Evolutionary conservation across 2,113 vertebrate species (phyloP), one percentile per base, ranked within the genome.

Genomic region (Aegotheles bennettii): DNA sequence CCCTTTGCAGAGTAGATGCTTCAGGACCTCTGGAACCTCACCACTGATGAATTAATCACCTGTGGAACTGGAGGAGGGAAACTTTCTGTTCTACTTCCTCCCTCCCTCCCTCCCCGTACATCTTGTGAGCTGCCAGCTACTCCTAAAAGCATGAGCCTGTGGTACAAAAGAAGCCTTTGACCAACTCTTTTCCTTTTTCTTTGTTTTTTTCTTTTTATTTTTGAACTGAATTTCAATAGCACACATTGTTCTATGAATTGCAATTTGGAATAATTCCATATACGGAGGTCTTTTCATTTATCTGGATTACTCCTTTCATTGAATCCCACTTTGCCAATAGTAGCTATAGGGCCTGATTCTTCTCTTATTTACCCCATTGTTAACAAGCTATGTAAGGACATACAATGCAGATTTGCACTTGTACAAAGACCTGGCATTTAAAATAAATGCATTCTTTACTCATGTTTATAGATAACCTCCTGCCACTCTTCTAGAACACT

Each of bases 81-180:
- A 36, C n/a, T 11, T 36, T 65, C 7, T 61, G 23, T 77, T 21
- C 61, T 43, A 25, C 56, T 68, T 60, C 40, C 36, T 68, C 10
- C 36, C 45, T 69, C 10, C 36, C 24, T 68, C 31, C n/a, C 26
- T 79, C 29, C 33, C 24, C 0, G 0, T 26, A 47, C 19, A 40
- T 56, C 64, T 61, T 45, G 28, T 69, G 73, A 89, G 43, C 77
- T 87, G 78, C 43, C 24, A 84, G 28, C 61, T 36, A 36, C 53
- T 84, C 51, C 61, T 43, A 50, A 60, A 93, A 76, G 7, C 56
- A n/a, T 13, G 33, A 89, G 17, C 42, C n/a, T 75, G 20, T 31
- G 24, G 40, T 64, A 90, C 61, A 93, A 90, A 93, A 94, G 21
- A 68, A 33, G 25, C 31, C 82, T 93, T 57, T 93, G 75, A 96